Percentiles rank a stretch among this genome's conserved stretches.
These are phyloP conservation scores for Tillus elongatus DNA, from an alignment of 2,888 invertebrate genomes.

Conservation along the genomic window DNA sequence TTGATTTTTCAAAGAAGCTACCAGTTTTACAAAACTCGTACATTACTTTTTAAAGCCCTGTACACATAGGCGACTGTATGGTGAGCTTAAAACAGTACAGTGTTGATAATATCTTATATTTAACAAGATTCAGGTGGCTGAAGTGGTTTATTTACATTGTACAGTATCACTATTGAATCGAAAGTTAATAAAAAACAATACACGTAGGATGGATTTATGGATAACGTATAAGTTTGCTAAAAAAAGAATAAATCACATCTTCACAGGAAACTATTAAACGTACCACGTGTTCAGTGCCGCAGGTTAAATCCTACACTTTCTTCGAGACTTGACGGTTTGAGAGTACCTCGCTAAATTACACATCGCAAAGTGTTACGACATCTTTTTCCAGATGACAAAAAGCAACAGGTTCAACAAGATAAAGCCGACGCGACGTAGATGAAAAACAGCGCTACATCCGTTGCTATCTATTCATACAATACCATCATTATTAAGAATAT, in stretches of 20 bases:
- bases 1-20: no score
- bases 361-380: slow-evolving; percentile 5
- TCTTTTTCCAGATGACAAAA: neutral
- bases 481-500: slow-evolving; percentile 39
- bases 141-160: no score
- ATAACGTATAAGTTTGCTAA: neutral
- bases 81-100: no score
- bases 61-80: no score
- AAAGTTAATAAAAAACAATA: no score
- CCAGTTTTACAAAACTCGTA: no score
- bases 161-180: no score
- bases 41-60: no score
- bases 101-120: no score
- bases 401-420: neutral
- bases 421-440: slow-evolving; percentile 12
- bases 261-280: slow-evolving; percentile 28
- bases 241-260: slow-evolving; percentile 25
- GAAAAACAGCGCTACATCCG: slow-evolving; percentile 15
- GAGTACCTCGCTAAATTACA: neutral
- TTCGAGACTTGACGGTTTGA: neutral
- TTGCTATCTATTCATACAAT: slow-evolving; percentile 31
- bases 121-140: no score
- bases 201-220: slow-evolving; percentile 1
- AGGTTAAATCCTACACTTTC: slow-evolving; percentile 14
- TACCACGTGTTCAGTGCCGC: slow-evolving; percentile 24